A percentile compares a stretch with the other conserved stretches of the same genome.
Evolutionary conservation across 2,113 vertebrate species (phyloP).

Genomic region (Dipodomys merriami): DNA sequence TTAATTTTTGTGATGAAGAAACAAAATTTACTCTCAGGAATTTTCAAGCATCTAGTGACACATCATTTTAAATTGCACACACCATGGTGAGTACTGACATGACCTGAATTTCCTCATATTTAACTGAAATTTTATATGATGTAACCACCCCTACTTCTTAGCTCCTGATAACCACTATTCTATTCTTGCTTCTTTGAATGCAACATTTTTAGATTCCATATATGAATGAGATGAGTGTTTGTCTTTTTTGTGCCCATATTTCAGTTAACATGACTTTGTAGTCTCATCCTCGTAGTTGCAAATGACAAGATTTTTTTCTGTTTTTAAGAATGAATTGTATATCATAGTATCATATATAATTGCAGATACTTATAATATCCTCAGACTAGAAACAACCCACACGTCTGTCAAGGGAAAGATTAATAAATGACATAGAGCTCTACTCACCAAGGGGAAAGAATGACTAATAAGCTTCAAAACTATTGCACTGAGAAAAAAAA

Average conservation of each 20-base stretch:
- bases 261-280: background rate
- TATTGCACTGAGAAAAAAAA: background rate
- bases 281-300: background rate
- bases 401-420: background rate
- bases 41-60: background rate
- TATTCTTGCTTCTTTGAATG: no score
- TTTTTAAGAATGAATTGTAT: background rate
- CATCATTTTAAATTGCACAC: background rate
- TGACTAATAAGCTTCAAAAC: background rate
- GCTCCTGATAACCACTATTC: background rate
- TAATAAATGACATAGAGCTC: background rate
- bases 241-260: background rate
- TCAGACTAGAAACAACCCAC: background rate
- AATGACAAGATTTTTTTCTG: background rate
- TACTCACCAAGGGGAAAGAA: background rate
- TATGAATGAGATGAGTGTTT: background rate
- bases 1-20: background rate
- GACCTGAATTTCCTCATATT: background rate
- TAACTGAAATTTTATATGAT: background rate
- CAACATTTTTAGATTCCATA: background rate
- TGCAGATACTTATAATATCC: background rate
- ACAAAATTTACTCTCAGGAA: background rate
- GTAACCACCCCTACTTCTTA: fast-evolving
- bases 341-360: background rate
- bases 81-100: background rate